Base-by-base conservation (phyloP, 2,797 vertebrate species). In the Typhlichthys subterraneus region DNA sequence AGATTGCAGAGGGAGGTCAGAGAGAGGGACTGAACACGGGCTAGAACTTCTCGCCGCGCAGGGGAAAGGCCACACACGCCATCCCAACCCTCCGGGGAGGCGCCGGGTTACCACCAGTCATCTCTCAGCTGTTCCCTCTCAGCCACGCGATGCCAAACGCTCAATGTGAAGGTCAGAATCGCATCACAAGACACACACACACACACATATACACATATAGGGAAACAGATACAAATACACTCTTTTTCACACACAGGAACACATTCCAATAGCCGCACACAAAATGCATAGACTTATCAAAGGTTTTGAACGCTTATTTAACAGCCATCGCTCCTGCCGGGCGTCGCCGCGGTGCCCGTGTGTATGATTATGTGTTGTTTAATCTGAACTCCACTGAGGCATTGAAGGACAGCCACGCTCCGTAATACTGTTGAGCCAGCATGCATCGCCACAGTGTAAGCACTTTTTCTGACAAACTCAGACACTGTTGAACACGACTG, bases 381-480 rank as follows among this genome's bases (percentile, higher is more conserved):
- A 85, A 87, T 85, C 80, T 72, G 54, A 14, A 71, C 67, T 72
- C 81, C 79, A 76, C 45, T 0, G 76, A 87, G 85, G 87, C 78
- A 13, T 19, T 84, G 84, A 89, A 86, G 85, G 88, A 89, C 90
- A 87, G 86, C 81, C 83, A 57, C 29, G 49, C 70, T 72, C 68
- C 12, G 49, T 74, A 84, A 90, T 85, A 86, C 79, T 91, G 90
- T 89, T 69, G 87, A 92, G 87, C 75, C 89, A 90, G 91, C 88
- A 89, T 80, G 70, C 79, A 80, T 80, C 76, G 67, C 80, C 72
- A 69, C 78, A 75, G 85, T 83, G 88, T 91, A 89, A 91, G 89
- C 90, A 91, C 71, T 88, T 90, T 91, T 90, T 79, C 83, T 85
- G 82, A 88, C 73, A 48, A 62, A 70, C 74, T 74, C 74, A 29